Percentiles rank a stretch among this genome's conserved stretches.
phyloP scores from a whole-genome alignment of 2,888 invertebrate genomes.

The Bellardia bayeri region DNA sequence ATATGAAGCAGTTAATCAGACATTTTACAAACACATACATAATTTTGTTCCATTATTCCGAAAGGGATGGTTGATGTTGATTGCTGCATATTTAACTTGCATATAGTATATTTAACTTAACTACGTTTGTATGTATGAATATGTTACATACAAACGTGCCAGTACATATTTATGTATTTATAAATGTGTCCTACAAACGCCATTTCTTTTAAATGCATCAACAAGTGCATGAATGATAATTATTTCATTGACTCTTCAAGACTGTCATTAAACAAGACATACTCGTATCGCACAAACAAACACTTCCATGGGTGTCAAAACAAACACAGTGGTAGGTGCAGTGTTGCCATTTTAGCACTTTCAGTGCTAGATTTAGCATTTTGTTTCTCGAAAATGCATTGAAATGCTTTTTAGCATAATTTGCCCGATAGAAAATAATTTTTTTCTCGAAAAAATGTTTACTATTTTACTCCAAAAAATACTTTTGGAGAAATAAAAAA shows the following conservation, averaged over 20 bases:
- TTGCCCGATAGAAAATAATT: too few relatives aligned
- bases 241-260: constrained; percentile 31
- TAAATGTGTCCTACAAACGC: constrained; percentile 9
- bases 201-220: constrained; percentile 18
- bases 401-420: too few relatives aligned
- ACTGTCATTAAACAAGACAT: background rate
- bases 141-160: background rate
- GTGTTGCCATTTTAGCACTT: too few relatives aligned
- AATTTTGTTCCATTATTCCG: background rate
- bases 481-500: too few relatives aligned
- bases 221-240: constrained; percentile 12
- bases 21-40: background rate
- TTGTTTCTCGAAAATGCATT: too few relatives aligned
- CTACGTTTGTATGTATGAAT: background rate
- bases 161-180: background rate
- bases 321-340: constrained; percentile 7
- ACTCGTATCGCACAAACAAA: constrained; percentile 8
- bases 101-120: too few relatives aligned
- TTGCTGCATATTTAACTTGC: background rate
- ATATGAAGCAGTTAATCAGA: constrained; percentile 11
- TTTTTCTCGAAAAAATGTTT: too few relatives aligned
- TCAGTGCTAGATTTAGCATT: too few relatives aligned
- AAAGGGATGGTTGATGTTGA: background rate
- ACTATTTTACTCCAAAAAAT: too few relatives aligned
- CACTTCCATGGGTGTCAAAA: constrained; percentile 29